phyloP scores from a whole-genome alignment of 1,140 invertebrate genomes.

The Planococcus citri region DNA sequence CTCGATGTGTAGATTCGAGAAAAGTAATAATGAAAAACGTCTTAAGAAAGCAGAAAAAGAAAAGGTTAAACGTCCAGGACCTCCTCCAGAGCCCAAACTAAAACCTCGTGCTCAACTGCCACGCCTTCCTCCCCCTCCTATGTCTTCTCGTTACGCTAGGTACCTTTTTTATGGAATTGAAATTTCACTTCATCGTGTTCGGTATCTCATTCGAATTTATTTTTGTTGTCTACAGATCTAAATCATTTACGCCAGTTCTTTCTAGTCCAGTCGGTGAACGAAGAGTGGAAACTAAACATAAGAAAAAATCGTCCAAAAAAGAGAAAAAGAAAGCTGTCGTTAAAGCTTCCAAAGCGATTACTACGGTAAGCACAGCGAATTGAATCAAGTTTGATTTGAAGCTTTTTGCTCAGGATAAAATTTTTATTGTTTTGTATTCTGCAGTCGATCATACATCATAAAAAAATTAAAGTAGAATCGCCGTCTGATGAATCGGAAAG shows the following conservation, averaged over 20 bases:
- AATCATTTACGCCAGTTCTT: background rate
- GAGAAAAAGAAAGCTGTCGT: background rate
- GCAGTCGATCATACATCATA: constrained; percentile 33
- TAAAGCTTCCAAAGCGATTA: constrained; percentile 4
- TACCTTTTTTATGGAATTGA: background rate
- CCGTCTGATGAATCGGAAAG: constrained; percentile 33
- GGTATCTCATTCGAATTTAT: background rate
- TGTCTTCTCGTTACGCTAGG: constrained; percentile 11
- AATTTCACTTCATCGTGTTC: background rate
- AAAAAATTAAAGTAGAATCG: constrained; percentile 31
- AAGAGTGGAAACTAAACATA: background rate
- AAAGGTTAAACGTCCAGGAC: background rate
- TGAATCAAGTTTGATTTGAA: background rate
- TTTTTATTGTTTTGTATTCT: too few species aligned
- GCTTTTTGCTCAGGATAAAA: too few species aligned
- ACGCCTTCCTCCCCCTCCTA: background rate
- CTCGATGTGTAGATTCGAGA: constrained; percentile 10
- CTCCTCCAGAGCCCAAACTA: constrained; percentile 7
- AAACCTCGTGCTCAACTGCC: background rate
- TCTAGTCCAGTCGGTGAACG: background rate
- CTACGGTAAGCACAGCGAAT: background rate
- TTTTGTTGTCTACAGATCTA: background rate
- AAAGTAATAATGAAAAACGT: background rate
- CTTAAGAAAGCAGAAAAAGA: background rate
- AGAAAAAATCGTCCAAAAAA: constrained; percentile 10